Evolutionary conservation across 2,113 vertebrate genomes (phyloP).

Genomic region (Menura novaehollandiae): DNA sequence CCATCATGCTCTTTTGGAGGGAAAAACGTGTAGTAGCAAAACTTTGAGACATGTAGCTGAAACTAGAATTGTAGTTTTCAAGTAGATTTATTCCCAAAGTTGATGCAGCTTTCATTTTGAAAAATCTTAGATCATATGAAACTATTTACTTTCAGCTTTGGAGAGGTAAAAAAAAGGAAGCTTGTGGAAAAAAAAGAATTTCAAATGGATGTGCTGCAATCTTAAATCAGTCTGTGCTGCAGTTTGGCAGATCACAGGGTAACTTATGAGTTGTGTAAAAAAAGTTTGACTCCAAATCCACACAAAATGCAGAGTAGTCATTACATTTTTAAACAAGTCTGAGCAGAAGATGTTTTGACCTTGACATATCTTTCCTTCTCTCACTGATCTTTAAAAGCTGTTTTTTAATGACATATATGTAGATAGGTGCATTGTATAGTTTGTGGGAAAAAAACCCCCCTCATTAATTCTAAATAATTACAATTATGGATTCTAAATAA

Average conservation of each 20-base stretch:
- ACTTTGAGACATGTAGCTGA: not conserved
- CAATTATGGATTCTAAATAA: not conserved
- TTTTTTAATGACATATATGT: not conserved
- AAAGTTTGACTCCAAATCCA: not conserved
- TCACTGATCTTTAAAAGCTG: not conserved
- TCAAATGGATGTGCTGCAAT: not conserved
- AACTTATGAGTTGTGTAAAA: not conserved
- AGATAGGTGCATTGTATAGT: not conserved
- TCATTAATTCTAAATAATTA: not conserved
- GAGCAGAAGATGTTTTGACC: not conserved
- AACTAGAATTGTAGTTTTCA: not conserved
- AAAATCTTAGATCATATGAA: not conserved
- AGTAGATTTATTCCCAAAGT: not conserved
- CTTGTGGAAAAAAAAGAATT: not conserved
- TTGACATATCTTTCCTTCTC: not conserved
- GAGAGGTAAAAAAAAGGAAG: not conserved
- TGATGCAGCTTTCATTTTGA: not conserved
- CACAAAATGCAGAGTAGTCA: not conserved
- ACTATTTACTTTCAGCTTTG: not conserved
- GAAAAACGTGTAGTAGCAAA: not conserved
- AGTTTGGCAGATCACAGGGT: not conserved
- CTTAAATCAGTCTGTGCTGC: not conserved
- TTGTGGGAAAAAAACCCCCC: not conserved
- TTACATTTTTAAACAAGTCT: not conserved
- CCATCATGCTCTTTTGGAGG: not conserved